These are phyloP conservation scores for Acronicta aceris DNA, from an alignment of 2,888 invertebrate genomes.

Conservation along the genomic window DNA sequence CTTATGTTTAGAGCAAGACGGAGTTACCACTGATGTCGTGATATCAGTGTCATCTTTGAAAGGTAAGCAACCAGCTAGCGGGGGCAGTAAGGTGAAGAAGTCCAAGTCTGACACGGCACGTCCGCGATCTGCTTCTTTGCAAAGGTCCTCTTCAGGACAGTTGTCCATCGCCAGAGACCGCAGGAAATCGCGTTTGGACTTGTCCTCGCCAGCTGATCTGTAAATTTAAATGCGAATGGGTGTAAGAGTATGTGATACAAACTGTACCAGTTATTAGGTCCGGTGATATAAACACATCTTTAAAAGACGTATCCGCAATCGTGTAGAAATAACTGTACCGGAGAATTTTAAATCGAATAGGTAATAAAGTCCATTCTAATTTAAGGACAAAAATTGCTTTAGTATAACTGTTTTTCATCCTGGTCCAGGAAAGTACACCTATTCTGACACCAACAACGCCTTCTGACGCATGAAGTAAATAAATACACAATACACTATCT, in stretches of 20 bases:
- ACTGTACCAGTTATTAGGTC: conserved; percentile 14
- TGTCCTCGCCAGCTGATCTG: conserved; percentile 80
- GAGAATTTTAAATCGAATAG: neutral
- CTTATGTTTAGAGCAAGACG: conserved; percentile 75
- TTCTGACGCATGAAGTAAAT: conserved; percentile 15
- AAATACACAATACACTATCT: conserved; percentile 12
- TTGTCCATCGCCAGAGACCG: conserved; percentile 77
- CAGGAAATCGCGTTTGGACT: conserved; percentile 80
- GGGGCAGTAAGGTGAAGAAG: conserved; percentile 85
- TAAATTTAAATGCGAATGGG: conserved; percentile 59
- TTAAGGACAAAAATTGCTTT: too few relatives aligned
- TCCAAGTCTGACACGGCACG: conserved; percentile 81
- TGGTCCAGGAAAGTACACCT: conserved; percentile 9
- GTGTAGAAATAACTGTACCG: conserved; percentile 21
- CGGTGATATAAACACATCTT: conserved; percentile 4
- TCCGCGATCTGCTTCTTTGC: conserved; percentile 81
- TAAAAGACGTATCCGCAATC: conserved; percentile 1
- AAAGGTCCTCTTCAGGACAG: conserved; percentile 83
- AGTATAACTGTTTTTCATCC: neutral
- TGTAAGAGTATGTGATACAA: conserved; percentile 30
- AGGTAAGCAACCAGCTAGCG: conserved; percentile 86
- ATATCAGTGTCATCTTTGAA: conserved; percentile 83
- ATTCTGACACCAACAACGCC: conserved; percentile 24
- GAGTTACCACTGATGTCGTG: conserved; percentile 79
- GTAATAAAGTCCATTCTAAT: too few relatives aligned